Conservation (phyloP, 2,113 vertebrate genomes). For the Ceuthmochares aereus region DNA sequence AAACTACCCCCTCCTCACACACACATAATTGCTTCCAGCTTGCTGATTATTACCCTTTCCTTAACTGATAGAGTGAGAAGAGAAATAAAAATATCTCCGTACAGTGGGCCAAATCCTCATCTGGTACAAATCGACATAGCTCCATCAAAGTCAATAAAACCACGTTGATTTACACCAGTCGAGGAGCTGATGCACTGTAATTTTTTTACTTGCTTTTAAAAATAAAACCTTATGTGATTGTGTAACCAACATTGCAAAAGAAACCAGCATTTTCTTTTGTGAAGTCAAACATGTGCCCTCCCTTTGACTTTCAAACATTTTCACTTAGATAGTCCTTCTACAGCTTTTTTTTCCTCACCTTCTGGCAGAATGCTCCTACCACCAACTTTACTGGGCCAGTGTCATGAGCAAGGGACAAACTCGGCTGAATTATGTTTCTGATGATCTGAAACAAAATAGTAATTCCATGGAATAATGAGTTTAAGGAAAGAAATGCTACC, state of each 20-base stretch:
- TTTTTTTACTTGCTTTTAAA: conserved; percentile 66
- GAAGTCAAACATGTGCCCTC: conserved; percentile 27
- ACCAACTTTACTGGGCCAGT: not conserved
- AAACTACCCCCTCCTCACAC: conserved; percentile 71
- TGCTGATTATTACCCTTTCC: conserved; percentile 65
- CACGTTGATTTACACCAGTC: conserved; percentile 62
- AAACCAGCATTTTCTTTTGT: conserved; percentile 53
- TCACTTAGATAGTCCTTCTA: not conserved
- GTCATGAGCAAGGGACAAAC: not conserved
- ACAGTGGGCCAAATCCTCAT: conserved; percentile 68
- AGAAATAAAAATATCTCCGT: conserved; percentile 60
- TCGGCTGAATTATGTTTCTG: not conserved
- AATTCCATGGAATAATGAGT: not conserved
- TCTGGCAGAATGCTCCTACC: not conserved
- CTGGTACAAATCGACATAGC: conserved; percentile 64
- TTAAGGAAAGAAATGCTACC: not conserved
- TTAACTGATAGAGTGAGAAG: conserved; percentile 69
- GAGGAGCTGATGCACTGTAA: conserved; percentile 51
- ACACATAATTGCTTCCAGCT: conserved; percentile 66
- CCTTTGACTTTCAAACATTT: conserved; percentile 28
- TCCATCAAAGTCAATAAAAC: conserved; percentile 70
- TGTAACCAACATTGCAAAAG: conserved; percentile 63
- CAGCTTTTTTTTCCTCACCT: not conserved
- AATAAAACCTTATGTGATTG: conserved; percentile 68
- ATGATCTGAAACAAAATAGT: not conserved